Evolutionary conservation across 1,140 invertebrate species (phyloP).

Genomic region (Cydia splendana): DNA sequence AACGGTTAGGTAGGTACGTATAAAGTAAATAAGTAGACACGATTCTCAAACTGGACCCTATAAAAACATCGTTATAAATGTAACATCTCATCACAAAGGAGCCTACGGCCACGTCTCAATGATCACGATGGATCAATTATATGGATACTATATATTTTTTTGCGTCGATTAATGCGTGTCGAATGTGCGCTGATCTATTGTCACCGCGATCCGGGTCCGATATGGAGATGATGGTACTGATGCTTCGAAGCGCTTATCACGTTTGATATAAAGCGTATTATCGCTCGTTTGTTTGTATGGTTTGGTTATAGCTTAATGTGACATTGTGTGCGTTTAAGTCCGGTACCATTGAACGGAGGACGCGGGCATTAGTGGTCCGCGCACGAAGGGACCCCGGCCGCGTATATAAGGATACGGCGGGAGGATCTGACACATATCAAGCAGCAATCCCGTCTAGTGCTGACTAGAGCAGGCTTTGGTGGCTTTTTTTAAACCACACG

Average conservation of each 20-base stretch:
- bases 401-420: conserved; percentile 59
- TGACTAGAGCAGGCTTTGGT: conserved; percentile 52
- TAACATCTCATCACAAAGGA: conserved; percentile 6
- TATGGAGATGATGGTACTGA: conserved; percentile 63
- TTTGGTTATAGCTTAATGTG: conserved; percentile 64
- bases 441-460: conserved; percentile 59
- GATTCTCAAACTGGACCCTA: background rate
- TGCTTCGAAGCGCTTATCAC: background rate
- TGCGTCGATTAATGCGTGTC: conserved; percentile 37
- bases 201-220: conserved; percentile 61
- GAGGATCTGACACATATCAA: conserved; percentile 33
- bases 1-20: background rate
- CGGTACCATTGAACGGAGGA: conserved; percentile 62
- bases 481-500: conserved; percentile 35
- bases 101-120: conserved; percentile 7
- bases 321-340: conserved; percentile 67
- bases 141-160: conserved; percentile 38
- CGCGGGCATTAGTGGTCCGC: conserved; percentile 64
- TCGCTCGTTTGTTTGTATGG: background rate
- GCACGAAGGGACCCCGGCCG: conserved; percentile 57
- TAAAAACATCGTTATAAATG: conserved; percentile 19
- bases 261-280: conserved; percentile 1
- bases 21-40: background rate
- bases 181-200: conserved; percentile 49
- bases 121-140: conserved; percentile 27